phyloP scores from a whole-genome alignment of 2,113 vertebrate genomes.

The Pituophis catenifer region DNA sequence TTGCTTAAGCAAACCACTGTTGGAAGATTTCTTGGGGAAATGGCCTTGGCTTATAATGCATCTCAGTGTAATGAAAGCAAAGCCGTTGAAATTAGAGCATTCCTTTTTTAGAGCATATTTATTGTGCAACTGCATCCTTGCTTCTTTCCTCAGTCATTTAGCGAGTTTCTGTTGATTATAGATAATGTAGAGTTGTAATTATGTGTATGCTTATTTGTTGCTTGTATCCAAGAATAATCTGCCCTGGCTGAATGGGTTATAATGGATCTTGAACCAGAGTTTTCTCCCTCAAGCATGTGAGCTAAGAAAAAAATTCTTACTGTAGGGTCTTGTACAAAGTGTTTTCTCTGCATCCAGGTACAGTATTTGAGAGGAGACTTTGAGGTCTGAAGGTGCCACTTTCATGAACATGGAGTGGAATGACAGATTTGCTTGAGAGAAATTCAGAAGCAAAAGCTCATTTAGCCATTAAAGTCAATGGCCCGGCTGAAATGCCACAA shows the following conservation, averaged over 20 bases:
- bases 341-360: neutral
- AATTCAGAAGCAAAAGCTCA: neutral
- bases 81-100: conserved; percentile 52
- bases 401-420: neutral
- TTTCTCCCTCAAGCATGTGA: neutral
- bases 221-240: conserved; percentile 2
- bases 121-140: conserved; percentile 30
- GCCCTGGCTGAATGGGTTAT: conserved; percentile 23
- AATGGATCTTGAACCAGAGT: neutral
- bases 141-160: conserved; percentile 1
- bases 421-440: neutral
- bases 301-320: neutral
- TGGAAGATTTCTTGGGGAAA: conserved; percentile 68
- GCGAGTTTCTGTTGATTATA: conserved; percentile 28
- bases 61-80: conserved; percentile 46
- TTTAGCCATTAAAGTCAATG: neutral
- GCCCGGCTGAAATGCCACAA: neutral
- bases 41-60: conserved; percentile 64
- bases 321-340: neutral
- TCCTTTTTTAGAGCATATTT: conserved; percentile 44
- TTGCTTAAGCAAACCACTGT: conserved; percentile 67
- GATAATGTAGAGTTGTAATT: neutral
- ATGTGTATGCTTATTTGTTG: conserved; percentile 15
- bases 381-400: neutral
- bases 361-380: neutral